Evolutionary conservation across 2,888 invertebrate species (phyloP), one percentile per base, ranked within the genome.

Genomic region (Drosophila quinaria): DNA sequence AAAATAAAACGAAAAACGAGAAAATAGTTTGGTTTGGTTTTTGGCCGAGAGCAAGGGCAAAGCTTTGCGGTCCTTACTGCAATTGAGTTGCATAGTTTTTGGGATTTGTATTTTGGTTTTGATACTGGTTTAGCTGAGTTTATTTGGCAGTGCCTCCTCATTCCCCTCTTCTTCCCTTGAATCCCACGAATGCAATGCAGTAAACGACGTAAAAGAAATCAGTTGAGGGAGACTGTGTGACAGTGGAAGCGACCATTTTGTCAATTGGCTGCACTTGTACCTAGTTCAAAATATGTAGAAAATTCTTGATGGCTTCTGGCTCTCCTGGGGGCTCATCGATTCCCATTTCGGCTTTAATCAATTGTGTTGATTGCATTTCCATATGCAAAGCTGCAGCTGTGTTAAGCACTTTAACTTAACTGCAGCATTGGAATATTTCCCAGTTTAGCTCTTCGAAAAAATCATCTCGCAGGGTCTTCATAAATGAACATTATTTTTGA

Each of bases 201-300:
- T 46, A 31, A 47, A 19, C 52, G 33, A 63, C 31, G 15, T 8
- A 44, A 49, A 49, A 52, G 55, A 54, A 11, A 11, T 50, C n/a
- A 42, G 47, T 33, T 15, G 15, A 17, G 37, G 19, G 29, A 35
- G 17, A 22, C 9, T 46, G 25, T 41, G 29, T 46, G 39, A 39
- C 25, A 25, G 25, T 58, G 56, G 61, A 47, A 52, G 54, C 19
- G 46, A 58, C 74, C 67, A 85, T 81, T 82, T 82, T 85, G 69
- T 78, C 82, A 80, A 85, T 82, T 85, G 80, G 80, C 69, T 85
- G 82, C 80, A 85, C 81, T 70, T 60, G 69, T 63, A 67, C 69
- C 77, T 65, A 35, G 62, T 59, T 35, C 49, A 42, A 44, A 42
- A 42, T 42, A 64, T 51, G 54, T 62, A 13, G 42, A 81, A 71